These are phyloP conservation scores for Passer montanus DNA, from an alignment of 2,113 vertebrate species.

Conservation along the genomic window DNA sequence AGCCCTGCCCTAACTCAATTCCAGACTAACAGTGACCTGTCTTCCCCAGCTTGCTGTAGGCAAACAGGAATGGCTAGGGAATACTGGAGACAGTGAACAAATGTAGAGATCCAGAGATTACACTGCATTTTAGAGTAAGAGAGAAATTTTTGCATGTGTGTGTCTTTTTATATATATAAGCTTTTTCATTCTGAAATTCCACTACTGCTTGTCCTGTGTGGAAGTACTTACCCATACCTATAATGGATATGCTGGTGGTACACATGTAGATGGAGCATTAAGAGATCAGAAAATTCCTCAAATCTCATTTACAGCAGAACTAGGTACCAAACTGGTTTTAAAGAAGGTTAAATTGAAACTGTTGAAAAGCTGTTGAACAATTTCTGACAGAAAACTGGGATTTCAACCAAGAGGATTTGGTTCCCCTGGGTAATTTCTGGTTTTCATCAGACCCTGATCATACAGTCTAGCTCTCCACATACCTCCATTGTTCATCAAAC, in stretches of 20 bases:
- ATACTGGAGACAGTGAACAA: not conserved
- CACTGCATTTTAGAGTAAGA: not conserved
- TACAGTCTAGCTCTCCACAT: not conserved
- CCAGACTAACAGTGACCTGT: not conserved
- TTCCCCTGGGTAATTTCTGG: slow-evolving; percentile 9
- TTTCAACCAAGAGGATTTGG: not conserved
- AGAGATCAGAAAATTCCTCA: not conserved
- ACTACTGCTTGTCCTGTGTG: not conserved
- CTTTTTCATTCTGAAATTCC: not conserved
- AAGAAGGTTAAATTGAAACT: not conserved
- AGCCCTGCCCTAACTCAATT: not conserved
- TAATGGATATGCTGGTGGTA: not conserved
- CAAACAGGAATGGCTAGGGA: not conserved
- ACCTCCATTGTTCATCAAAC: not conserved
- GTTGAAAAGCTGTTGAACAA: not conserved
- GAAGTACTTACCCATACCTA: not conserved
- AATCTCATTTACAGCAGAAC: not conserved
- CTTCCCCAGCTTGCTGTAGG: not conserved
- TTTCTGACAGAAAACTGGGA: slow-evolving; percentile 4
- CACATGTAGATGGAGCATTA: not conserved
- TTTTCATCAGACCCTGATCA: slow-evolving; percentile 24
- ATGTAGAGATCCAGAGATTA: not conserved
- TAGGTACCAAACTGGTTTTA: not conserved
- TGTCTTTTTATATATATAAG: not conserved
- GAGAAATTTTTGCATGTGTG: no score